These are phyloP conservation scores for Periparus ater DNA, from an alignment of 2,797 vertebrate genomes.

Conservation along the genomic window DNA sequence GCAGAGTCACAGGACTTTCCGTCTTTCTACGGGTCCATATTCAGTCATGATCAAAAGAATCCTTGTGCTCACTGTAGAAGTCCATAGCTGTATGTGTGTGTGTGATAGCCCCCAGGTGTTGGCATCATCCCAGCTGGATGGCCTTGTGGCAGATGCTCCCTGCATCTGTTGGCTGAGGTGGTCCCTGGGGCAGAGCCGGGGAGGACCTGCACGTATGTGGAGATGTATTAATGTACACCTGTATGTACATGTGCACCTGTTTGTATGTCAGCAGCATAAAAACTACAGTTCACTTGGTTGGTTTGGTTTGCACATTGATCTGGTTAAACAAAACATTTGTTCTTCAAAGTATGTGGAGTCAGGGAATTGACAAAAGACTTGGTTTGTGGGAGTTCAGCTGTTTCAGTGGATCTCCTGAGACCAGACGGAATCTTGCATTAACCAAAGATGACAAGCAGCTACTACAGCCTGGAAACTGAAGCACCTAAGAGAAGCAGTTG, in stretches of 20 bases:
- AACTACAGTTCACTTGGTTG: background rate
- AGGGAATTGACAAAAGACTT: background rate
- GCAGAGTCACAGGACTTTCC: background rate
- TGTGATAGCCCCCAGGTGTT: background rate
- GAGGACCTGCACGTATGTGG: background rate
- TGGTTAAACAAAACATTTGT: background rate
- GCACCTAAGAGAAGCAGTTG: slow-evolving; percentile 35
- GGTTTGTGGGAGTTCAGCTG: background rate
- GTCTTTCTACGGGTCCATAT: background rate
- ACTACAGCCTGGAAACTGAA: slow-evolving; percentile 42
- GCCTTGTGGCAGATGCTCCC: background rate
- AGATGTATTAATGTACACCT: background rate
- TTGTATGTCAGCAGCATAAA: background rate
- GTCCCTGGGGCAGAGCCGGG: background rate
- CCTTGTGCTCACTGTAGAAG: background rate
- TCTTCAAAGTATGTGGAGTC: background rate
- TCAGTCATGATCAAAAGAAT: background rate
- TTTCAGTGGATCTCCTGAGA: slow-evolving; percentile 10
- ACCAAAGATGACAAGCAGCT: slow-evolving; percentile 62
- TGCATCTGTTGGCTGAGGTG: background rate
- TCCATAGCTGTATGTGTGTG: background rate
- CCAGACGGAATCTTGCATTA: slow-evolving; percentile 21
- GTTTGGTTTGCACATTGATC: background rate
- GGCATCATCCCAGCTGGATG: background rate
- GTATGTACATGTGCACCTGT: background rate